Conservation (phyloP, 2,888 invertebrate genomes). For the Amaurobius ferox region DNA sequence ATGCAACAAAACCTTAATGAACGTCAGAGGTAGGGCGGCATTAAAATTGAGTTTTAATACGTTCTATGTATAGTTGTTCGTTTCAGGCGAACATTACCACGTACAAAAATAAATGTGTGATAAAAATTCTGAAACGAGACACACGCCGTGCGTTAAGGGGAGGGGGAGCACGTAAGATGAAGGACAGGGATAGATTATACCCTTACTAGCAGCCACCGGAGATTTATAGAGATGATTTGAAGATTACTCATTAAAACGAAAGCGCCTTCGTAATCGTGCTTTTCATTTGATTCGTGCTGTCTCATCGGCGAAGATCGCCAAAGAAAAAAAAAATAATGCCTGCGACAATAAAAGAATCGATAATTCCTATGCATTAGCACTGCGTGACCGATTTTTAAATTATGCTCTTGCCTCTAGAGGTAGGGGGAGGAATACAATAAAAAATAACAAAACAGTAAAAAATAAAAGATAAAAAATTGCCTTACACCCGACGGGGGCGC, state of each 20-base stretch:
- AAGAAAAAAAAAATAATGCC: not conserved
- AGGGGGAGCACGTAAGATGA: not conserved
- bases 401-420: slow-evolving; percentile 14
- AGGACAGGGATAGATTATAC: not conserved
- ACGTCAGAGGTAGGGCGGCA: not conserved
- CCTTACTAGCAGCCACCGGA: not conserved
- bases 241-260: slow-evolving; percentile 34
- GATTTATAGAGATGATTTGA: slow-evolving; percentile 28
- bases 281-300: slow-evolving; percentile 29
- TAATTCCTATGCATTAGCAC: slow-evolving; percentile 29
- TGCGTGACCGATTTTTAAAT: slow-evolving; percentile 47
- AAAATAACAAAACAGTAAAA: slow-evolving; percentile 9
- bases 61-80: not conserved
- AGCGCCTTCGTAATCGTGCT: slow-evolving; percentile 29
- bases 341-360: slow-evolving; percentile 33
- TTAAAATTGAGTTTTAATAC: not conserved
- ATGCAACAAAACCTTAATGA: not conserved
- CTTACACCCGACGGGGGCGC: not conserved
- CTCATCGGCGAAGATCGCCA: slow-evolving; percentile 1
- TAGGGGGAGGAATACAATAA: slow-evolving; percentile 1
- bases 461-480: not conserved
- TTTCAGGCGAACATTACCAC: not conserved
- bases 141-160: not conserved
- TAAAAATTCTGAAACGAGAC: not conserved
- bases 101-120: not conserved